Evolutionary conservation across 1,140 invertebrate species (phyloP).

Genomic region (Octopus sinensis): DNA sequence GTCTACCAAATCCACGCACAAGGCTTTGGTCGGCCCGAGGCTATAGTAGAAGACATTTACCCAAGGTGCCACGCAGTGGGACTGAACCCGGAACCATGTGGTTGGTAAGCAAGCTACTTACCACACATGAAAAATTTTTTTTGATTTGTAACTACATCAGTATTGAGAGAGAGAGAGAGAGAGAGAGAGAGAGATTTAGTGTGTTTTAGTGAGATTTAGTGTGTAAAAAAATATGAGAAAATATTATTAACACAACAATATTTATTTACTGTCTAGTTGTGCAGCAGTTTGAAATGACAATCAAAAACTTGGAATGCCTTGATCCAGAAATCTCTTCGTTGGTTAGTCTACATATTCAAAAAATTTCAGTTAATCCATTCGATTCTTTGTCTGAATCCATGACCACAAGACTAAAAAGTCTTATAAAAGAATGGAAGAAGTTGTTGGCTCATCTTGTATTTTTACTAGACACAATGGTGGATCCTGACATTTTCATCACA

Average conservation of each 20-base stretch:
- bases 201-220: too few species aligned
- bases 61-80: too few species aligned
- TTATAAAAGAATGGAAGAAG: background rate
- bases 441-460: background rate
- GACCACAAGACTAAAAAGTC: background rate
- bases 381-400: background rate
- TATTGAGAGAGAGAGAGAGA: too few species aligned
- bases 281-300: background rate
- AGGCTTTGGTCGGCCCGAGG: too few species aligned
- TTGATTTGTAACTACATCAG: too few species aligned
- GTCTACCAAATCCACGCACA: too few species aligned
- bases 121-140: too few species aligned
- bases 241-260: background rate
- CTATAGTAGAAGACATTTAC: too few species aligned
- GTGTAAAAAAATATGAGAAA: too few species aligned
- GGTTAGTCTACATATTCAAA: background rate
- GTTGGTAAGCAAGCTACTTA: too few species aligned
- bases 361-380: background rate
- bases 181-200: too few species aligned
- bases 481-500: background rate
- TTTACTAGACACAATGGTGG: background rate
- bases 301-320: background rate
- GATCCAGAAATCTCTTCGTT: background rate
- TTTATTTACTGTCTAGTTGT: background rate
- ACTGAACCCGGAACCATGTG: too few species aligned